These are phyloP conservation scores for Oscheius sp. DNA, from an alignment of 2,888 invertebrate genomes.

Conservation along the genomic window DNA sequence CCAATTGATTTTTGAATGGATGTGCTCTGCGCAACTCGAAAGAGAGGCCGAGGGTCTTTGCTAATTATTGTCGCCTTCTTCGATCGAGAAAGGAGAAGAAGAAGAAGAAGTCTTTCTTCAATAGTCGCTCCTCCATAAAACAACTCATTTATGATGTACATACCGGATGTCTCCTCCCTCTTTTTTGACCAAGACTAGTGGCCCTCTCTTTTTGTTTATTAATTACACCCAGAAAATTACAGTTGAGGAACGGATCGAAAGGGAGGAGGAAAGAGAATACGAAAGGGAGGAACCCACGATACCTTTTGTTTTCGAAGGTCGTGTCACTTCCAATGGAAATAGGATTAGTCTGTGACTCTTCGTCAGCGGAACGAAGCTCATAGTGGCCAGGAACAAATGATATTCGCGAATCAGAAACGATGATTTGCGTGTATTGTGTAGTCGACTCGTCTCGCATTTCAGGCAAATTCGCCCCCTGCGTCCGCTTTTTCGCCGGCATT, in stretches of 20 bases:
- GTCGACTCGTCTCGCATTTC: background rate
- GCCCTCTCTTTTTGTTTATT: too few species aligned
- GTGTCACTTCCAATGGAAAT: too few species aligned
- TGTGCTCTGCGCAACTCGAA: slow-evolving; percentile 9
- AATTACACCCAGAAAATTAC: too few species aligned
- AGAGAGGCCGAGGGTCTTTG: slow-evolving; percentile 18
- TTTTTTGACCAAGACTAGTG: background rate
- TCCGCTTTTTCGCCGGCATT: slow-evolving; percentile 4
- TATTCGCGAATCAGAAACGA: too few species aligned
- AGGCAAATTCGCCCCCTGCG: background rate
- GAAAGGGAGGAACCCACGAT: too few species aligned
- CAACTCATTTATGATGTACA: too few species aligned
- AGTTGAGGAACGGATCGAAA: too few species aligned
- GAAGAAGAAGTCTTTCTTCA: background rate
- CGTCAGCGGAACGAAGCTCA: background rate
- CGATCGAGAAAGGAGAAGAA: slow-evolving; percentile 8
- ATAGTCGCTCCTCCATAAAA: too few species aligned
- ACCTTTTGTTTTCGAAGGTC: too few species aligned
- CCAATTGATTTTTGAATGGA: slow-evolving; percentile 30
- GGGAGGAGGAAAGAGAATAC: too few species aligned
- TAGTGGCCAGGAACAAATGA: background rate
- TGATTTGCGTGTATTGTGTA: slow-evolving; percentile 9
- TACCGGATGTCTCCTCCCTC: background rate
- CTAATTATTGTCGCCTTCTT: slow-evolving; percentile 30
- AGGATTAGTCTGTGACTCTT: background rate